Conservation (phyloP, 2,888 invertebrate genomes). For the Nymphalis polychloros region DNA sequence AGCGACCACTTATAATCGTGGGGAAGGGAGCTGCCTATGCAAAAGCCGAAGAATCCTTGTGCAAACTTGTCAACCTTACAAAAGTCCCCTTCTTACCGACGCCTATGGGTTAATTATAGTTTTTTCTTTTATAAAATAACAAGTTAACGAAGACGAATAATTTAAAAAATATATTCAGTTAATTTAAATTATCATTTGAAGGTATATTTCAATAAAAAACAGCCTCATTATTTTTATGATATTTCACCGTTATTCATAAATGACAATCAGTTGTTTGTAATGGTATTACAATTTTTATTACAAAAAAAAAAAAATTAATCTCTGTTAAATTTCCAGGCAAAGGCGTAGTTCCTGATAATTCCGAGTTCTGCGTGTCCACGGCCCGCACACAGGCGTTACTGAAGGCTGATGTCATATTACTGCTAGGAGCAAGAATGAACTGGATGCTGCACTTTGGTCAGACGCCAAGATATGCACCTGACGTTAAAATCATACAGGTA, state of each 20-base stretch:
- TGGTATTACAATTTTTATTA: too few relatives aligned
- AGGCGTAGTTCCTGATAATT: constrained; percentile 88
- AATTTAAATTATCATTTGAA: too few relatives aligned
- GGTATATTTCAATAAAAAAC: too few relatives aligned
- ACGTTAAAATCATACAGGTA: constrained; percentile 94
- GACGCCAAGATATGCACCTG: constrained; percentile 89
- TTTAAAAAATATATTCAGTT: neutral
- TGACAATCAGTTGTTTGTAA: neutral
- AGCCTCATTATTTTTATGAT: too few relatives aligned
- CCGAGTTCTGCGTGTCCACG: constrained; percentile 88
- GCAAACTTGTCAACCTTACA: constrained; percentile 85
- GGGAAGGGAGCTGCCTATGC: constrained; percentile 95
- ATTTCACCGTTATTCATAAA: too few relatives aligned
- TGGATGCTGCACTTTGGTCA: constrained; percentile 99
- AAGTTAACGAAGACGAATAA: neutral
- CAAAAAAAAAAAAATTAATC: too few relatives aligned
- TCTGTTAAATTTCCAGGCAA: constrained; percentile 75
- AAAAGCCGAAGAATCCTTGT: constrained; percentile 87
- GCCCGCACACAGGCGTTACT: constrained; percentile 93
- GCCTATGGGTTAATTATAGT: constrained; percentile 89
- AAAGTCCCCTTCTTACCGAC: constrained; percentile 95
- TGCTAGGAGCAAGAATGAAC: constrained; percentile 95
- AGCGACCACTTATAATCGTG: constrained; percentile 92
- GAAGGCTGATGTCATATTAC: constrained; percentile 92
- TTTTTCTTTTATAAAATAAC: neutral